A percentile compares a stretch with the other conserved stretches of the same genome.
Evolutionary conservation across 23 tunicate genomes (phyloP).

Genomic region (Diplosoma virens): DNA sequence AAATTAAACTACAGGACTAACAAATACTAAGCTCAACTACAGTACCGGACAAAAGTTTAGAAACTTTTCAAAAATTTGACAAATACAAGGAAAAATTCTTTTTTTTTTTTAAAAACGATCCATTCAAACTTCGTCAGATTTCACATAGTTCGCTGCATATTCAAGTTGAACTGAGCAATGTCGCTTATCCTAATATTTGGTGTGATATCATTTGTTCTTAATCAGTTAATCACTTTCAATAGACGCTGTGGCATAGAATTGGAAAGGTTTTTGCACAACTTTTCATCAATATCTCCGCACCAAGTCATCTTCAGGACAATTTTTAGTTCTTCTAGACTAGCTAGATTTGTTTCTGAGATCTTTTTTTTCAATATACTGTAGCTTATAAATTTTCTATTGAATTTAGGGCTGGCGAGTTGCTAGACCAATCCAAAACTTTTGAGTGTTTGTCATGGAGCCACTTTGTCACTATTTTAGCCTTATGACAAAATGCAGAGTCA

Average conservation of each 20-base stretch:
- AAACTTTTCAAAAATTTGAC: constrained; percentile 1
- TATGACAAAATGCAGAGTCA: too few relatives aligned
- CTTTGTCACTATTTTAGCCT: too few relatives aligned
- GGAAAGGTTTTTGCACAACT: constrained; percentile 22
- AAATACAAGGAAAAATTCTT: neutral
- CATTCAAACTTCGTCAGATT: neutral
- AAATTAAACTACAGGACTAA: neutral
- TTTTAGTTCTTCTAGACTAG: constrained; percentile 25
- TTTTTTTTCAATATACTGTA: too few relatives aligned
- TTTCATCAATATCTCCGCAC: constrained; percentile 11
- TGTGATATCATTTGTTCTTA: constrained; percentile 2
- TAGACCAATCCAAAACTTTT: too few relatives aligned
- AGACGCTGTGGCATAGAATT: constrained; percentile 16
- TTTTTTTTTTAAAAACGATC: neutral
- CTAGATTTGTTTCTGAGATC: constrained; percentile 12
- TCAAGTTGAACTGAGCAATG: constrained; percentile 1
- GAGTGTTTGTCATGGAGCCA: too few relatives aligned
- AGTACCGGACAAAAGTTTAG: constrained; percentile 21
- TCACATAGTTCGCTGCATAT: neutral
- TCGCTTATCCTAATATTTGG: constrained; percentile 4
- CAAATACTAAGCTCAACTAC: too few relatives aligned
- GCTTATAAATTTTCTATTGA: too few relatives aligned
- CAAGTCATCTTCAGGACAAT: neutral
- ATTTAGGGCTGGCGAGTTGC: too few relatives aligned
- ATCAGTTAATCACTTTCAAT: too few relatives aligned